Evolutionary conservation across 1,140 invertebrate genomes (phyloP), one percentile per base, ranked within the genome.

Genomic region (Hycleus phaleratus): DNA sequence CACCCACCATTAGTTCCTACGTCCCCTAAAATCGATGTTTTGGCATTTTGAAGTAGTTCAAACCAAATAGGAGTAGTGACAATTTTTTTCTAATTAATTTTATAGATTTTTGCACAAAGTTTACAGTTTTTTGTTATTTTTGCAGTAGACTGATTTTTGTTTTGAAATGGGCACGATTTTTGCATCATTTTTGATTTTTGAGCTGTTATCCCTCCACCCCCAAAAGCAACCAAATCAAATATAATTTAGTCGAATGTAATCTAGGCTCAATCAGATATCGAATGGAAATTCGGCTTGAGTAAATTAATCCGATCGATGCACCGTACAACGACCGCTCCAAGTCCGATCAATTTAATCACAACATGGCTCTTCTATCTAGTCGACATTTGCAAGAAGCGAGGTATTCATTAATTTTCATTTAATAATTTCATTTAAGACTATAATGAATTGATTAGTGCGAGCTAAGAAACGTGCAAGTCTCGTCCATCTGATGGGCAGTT

Each of bases 261-360:
- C 25, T 71, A 95, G 83, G 93, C 95, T 44, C 95, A 99, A 83
- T 98, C 96, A n/a, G 97, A 99, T 76, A 97, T 96, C 66, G 97
- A 99, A 77, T 99, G 97, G 97, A 99, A 99, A 76, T 99, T 97
- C 73, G 97, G 97, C 32, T 77, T 98, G 65, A 97, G 96, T 44
- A 99, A 99, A 78, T 81, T 99, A 65, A 97, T 99, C 70, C 81
- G 95, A 63, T 96, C 97, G 71, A 99, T 99, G 95, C 95, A 98
- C 77, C 85, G 97, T 70, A 97, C 95, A 5, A 94, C 92, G 40
- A 93, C 94, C 3, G 96, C 97, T 3, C 97, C 97, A 0, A 93
- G 95, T 2, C 97, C 97, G 0, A 81, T 99, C 40, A 99, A 98
- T 74, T 82, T 99, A 46, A 82, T 98, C 59, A 97, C 94, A 1